Evolutionary conservation across 2,888 invertebrate genomes (phyloP).

Genomic region (Pammene aurita): DNA sequence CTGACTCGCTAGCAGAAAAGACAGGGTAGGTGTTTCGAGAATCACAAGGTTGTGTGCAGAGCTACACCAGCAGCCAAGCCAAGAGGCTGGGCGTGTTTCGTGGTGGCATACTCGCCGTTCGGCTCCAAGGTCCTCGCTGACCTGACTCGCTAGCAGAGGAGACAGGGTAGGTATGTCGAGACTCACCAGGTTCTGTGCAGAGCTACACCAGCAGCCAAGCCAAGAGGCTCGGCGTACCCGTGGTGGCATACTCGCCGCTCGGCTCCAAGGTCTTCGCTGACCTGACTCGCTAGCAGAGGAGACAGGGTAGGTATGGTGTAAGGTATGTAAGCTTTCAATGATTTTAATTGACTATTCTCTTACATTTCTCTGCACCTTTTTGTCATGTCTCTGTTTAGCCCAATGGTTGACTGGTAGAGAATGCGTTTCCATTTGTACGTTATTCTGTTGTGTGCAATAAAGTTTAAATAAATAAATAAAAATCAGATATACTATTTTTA

Average conservation of each 20-base stretch:
- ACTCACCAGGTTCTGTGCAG: conserved; percentile 88
- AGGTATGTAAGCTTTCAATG: no score
- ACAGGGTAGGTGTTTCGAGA: conserved; percentile 68
- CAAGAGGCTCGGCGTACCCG: conserved; percentile 84
- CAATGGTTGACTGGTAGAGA: no score
- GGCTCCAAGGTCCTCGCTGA: conserved; percentile 88
- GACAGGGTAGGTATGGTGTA: conserved; percentile 76
- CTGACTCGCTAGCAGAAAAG: conserved; percentile 70
- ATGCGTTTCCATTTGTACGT: no score
- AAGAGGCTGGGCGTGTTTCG: conserved; percentile 84
- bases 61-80: conserved; percentile 82
- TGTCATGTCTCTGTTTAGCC: no score
- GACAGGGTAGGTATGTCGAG: conserved; percentile 69
- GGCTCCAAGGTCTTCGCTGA: conserved; percentile 88
- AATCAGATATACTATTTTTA: no score
- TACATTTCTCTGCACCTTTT: no score
- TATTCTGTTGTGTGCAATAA: no score
- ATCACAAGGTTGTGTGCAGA: conserved; percentile 72
- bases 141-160: conserved; percentile 70
- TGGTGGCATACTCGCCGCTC: conserved; percentile 91
- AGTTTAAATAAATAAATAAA: no score
- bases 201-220: conserved; percentile 90
- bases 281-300: conserved; percentile 70
- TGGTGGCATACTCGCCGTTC: conserved; percentile 91
- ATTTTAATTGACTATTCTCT: no score